These are phyloP conservation scores for Hartigia nigra DNA, from an alignment of 2,888 invertebrate genomes.

Conservation along the genomic window DNA sequence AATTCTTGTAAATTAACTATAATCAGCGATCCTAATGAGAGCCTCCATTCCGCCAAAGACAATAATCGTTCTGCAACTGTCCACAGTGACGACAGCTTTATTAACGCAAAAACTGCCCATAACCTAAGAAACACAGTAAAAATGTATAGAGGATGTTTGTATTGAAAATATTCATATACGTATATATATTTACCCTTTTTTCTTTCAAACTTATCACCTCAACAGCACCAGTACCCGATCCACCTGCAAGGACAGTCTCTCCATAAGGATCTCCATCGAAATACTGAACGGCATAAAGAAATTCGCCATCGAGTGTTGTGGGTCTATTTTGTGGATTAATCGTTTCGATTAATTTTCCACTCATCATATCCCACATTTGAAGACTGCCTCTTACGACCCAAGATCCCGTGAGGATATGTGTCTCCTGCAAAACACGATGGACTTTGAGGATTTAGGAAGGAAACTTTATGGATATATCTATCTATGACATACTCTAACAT, in stretches of 20 bases:
- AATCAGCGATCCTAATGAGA: slow-evolving; percentile 46
- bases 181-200: slow-evolving; percentile 40
- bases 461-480: slow-evolving; percentile 22
- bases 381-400: slow-evolving; percentile 70
- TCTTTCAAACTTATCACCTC: slow-evolving; percentile 58
- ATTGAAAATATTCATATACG: too few species aligned
- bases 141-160: background rate
- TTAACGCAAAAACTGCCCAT: slow-evolving; percentile 45
- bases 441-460: background rate
- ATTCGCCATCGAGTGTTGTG: slow-evolving; percentile 70
- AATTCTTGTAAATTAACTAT: slow-evolving; percentile 28
- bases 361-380: slow-evolving; percentile 69
- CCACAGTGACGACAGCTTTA: slow-evolving; percentile 56
- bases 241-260: slow-evolving; percentile 54
- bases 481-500: slow-evolving; percentile 66
- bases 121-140: slow-evolving; percentile 37
- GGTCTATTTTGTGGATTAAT: slow-evolving; percentile 69
- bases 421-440: slow-evolving; percentile 60
- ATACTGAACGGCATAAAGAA: slow-evolving; percentile 70
- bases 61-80: slow-evolving; percentile 47
- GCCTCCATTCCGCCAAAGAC: slow-evolving; percentile 60
- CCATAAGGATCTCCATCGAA: slow-evolving; percentile 59
- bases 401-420: slow-evolving; percentile 69
- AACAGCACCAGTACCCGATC: slow-evolving; percentile 57
- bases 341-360: slow-evolving; percentile 66